A percentile compares a stretch with the other conserved stretches of the same genome.
These are phyloP conservation scores for Notechis scutatus DNA, from an alignment of 2,113 vertebrate species.

Conservation along the genomic window DNA sequence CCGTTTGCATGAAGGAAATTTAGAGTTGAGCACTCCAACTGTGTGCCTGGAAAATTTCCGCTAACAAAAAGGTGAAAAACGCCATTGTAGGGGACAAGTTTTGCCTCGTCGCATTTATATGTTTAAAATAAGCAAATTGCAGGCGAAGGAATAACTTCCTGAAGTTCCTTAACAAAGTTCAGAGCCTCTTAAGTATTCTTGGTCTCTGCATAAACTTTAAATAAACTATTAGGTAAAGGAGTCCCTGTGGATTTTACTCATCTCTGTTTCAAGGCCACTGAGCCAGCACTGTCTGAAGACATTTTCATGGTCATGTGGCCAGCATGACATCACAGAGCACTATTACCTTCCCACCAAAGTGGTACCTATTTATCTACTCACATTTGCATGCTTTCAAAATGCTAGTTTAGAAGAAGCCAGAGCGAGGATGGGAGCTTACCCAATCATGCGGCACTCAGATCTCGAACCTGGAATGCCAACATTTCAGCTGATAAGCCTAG, in stretches of 20 bases:
- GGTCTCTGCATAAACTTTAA: background rate
- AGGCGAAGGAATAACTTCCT: background rate
- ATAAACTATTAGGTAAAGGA: background rate
- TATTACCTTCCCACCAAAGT: background rate
- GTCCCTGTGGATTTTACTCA: too few species aligned
- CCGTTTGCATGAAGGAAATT: fast-evolving
- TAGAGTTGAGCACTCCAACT: background rate
- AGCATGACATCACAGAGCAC: background rate
- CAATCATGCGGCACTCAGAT: background rate
- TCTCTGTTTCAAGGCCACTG: background rate
- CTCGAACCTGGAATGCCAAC: background rate
- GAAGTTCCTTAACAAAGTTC: background rate
- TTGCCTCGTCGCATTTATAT: background rate
- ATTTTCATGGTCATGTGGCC: background rate
- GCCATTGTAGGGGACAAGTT: background rate
- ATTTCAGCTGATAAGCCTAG: background rate
- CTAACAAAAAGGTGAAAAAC: background rate
- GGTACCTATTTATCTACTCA: background rate
- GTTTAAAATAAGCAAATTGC: background rate
- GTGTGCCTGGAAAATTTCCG: background rate
- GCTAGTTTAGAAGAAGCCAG: background rate
- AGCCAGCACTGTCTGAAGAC: background rate
- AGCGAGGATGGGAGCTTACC: background rate
- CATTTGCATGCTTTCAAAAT: background rate
- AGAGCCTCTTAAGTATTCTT: background rate